These are phyloP conservation scores for Micrasema longulum DNA, from an alignment of 1,140 invertebrate species.

Conservation along the genomic window DNA sequence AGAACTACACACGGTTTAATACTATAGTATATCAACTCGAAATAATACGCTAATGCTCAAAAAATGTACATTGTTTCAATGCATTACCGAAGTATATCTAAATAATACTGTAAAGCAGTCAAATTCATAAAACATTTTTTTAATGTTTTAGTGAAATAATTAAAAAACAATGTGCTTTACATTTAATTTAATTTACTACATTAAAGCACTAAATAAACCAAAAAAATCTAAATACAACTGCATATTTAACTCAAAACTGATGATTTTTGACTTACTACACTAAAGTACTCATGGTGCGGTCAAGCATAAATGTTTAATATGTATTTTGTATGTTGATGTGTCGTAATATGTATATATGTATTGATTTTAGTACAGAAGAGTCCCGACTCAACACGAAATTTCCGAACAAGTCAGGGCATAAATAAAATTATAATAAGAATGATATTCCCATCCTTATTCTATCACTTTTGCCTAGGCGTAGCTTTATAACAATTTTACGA, in stretches of 20 bases:
- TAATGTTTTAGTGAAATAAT: background rate
- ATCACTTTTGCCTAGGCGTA: no score
- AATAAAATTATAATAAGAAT: no score
- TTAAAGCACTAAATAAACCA: background rate
- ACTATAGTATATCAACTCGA: background rate
- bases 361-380: no score
- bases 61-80: background rate
- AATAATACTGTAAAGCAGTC: background rate
- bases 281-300: background rate
- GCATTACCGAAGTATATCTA: no score
- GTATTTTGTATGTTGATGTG: no score
- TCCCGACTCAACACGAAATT: no score
- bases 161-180: no score
- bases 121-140: background rate
- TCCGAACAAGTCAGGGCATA: no score
- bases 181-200: background rate
- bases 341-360: no score
- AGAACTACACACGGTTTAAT: background rate
- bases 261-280: background rate
- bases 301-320: no score
- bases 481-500: no score
- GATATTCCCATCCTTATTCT: no score
- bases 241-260: background rate
- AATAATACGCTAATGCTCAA: background rate
- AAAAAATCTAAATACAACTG: background rate